Evolutionary conservation across 1,140 invertebrate genomes (phyloP).

Genomic region (Lutraria rhynchaena): DNA sequence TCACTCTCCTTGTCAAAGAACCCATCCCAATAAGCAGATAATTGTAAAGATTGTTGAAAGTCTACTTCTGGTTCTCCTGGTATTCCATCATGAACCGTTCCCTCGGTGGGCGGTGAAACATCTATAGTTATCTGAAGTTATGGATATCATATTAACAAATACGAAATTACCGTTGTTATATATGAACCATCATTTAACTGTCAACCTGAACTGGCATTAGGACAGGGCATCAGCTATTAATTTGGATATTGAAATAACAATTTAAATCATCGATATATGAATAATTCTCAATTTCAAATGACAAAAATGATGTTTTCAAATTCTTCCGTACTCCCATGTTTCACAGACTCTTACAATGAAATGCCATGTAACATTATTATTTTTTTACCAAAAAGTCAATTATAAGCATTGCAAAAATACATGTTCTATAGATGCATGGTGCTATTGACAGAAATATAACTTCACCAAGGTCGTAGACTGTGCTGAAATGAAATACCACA

Average conservation of each 20-base stretch:
- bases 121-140: constrained; percentile 59
- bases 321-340: too few relatives aligned
- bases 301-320: too few relatives aligned
- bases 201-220: not conserved
- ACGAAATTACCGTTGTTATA: not conserved
- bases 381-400: too few relatives aligned
- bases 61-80: constrained; percentile 58
- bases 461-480: too few relatives aligned
- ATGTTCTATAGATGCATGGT: too few relatives aligned
- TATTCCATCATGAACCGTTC: constrained; percentile 60
- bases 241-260: not conserved
- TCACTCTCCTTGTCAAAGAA: constrained; percentile 68
- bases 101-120: constrained; percentile 54
- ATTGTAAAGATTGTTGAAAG: constrained; percentile 39
- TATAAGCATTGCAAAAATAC: too few relatives aligned
- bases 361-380: too few relatives aligned
- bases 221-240: not conserved
- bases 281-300: too few relatives aligned
- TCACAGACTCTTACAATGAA: too few relatives aligned
- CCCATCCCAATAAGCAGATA: constrained; percentile 61
- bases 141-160: not conserved
- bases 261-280: too few relatives aligned
- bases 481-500: too few relatives aligned
- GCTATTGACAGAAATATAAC: too few relatives aligned
- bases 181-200: not conserved